phyloP scores from a whole-genome alignment of 2,797 vertebrate genomes.

The Tokudaia tokunoshimensis region DNA sequence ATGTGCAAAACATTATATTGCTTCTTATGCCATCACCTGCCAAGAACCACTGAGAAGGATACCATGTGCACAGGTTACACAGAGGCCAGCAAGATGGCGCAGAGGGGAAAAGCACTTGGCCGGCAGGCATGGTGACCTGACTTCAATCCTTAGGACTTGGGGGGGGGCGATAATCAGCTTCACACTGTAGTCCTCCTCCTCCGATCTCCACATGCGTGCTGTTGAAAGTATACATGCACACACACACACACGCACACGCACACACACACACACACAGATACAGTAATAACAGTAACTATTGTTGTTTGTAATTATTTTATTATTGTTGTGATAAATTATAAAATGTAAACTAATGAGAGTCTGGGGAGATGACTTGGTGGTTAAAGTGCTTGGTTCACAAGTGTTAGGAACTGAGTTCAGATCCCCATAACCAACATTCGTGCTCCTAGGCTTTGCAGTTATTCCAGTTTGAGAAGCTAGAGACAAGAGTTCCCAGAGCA shows the following conservation, averaged over 20 bases:
- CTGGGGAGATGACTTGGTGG: neutral
- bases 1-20: neutral
- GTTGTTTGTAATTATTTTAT: neutral
- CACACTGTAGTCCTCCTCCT: too few species aligned
- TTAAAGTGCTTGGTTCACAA: neutral
- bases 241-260: neutral
- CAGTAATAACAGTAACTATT: too few species aligned
- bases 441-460: neutral
- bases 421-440: neutral
- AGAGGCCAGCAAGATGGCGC: neutral
- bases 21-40: neutral
- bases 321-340: neutral
- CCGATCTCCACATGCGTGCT: neutral
- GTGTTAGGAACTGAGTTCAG: neutral
- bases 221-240: neutral
- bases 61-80: neutral
- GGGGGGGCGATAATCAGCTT: neutral
- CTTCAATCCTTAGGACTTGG: neutral
- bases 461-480: neutral
- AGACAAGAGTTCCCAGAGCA: neutral
- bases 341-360: neutral
- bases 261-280: neutral
- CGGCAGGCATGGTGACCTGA: neutral
- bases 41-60: neutral
- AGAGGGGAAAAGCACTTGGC: neutral